These are phyloP conservation scores for Epizoanthus rinbou DNA, from an alignment of 92 coral and sea anemone genomes.

Conservation along the genomic window DNA sequence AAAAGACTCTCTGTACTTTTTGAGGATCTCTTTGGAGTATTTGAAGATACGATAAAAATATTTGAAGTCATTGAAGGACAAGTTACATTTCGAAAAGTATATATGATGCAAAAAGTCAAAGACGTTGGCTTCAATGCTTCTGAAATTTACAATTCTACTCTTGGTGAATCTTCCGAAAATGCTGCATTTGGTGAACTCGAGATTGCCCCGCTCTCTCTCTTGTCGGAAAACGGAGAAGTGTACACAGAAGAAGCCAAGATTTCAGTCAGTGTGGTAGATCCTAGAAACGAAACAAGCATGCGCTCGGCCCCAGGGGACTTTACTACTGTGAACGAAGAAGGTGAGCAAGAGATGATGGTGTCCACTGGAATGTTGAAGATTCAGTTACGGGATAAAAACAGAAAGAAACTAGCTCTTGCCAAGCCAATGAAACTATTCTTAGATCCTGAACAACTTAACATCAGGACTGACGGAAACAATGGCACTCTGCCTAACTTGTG, in stretches of 20 bases:
- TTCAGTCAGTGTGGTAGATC: slow-evolving; percentile 41
- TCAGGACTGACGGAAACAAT: neutral
- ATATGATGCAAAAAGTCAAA: neutral
- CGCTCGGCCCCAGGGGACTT: slow-evolving; percentile 60
- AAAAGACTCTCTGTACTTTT: slow-evolving; percentile 44
- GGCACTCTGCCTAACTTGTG: slow-evolving; percentile 36
- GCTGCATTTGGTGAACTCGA: slow-evolving; percentile 38
- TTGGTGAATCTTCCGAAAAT: neutral
- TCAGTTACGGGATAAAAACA: slow-evolving; percentile 39
- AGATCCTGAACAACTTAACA: slow-evolving; percentile 48
- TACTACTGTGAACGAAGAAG: slow-evolving; percentile 53
- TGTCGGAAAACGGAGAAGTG: slow-evolving; percentile 42
- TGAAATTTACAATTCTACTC: slow-evolving; percentile 28
- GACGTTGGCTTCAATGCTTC: slow-evolving; percentile 31
- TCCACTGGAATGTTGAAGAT: slow-evolving; percentile 49
- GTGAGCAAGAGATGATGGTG: slow-evolving; percentile 53
- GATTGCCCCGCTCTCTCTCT: slow-evolving; percentile 43
- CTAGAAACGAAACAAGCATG: slow-evolving; percentile 48
- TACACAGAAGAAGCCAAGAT: slow-evolving; percentile 50
- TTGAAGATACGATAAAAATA: too few relatives aligned
- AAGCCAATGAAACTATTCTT: slow-evolving; percentile 39
- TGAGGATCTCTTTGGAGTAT: neutral
- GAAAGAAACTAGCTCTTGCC: slow-evolving; percentile 29
- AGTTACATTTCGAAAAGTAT: too few relatives aligned
- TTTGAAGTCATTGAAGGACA: too few relatives aligned